Base-by-base conservation (phyloP, 1,140 invertebrate genomes). In the Heliothis virescens region DNA sequence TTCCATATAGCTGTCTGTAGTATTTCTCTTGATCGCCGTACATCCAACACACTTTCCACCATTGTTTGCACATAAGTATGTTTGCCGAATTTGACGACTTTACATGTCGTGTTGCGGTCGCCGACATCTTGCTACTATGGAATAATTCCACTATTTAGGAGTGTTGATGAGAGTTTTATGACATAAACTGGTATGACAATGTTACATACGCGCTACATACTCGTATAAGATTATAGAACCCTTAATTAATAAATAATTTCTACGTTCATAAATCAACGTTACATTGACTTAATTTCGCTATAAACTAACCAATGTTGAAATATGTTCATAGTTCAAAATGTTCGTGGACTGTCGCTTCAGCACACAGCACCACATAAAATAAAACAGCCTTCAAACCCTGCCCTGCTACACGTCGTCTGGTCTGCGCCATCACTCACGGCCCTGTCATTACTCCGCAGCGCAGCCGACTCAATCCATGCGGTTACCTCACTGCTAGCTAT, bases 11-110 rank as follows among this genome's bases (percentile, higher is more conserved):
- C 85, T 97, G 97, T 86, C 97, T 95, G 94, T 98, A 98, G 91
- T 97, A 97, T 88, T 97, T 97, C 89, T 97, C 97, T 90, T 98
- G 97, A 89, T 98, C 97, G 34, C 97, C 97, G 88, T 98, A 97
- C 95, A 98, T 97, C 96, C 97, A 98, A 89, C 97, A 98, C 72
- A 98, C 97, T 93, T 97, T 97, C 97, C 97, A 98, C 97, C 97
- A 98, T 95, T 98, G 97, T 91, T 97, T 97, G 95, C 97, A 97
- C 96, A 97, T 97, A 76, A 98, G 92, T 88, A 97, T 96, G 94
- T 97, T 97, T 60, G 96, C 96, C 55, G 96, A 94, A 74, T 95
- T 95, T 5, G 95, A 95, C 5, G 93, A 88, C 83, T 95, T 95
- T 34, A 95, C 91, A 79, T 95, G 94, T 79, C 94, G 90, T 18